Evolutionary conservation across 2,888 invertebrate genomes (phyloP).

Genomic region (Stenurella melanura): DNA sequence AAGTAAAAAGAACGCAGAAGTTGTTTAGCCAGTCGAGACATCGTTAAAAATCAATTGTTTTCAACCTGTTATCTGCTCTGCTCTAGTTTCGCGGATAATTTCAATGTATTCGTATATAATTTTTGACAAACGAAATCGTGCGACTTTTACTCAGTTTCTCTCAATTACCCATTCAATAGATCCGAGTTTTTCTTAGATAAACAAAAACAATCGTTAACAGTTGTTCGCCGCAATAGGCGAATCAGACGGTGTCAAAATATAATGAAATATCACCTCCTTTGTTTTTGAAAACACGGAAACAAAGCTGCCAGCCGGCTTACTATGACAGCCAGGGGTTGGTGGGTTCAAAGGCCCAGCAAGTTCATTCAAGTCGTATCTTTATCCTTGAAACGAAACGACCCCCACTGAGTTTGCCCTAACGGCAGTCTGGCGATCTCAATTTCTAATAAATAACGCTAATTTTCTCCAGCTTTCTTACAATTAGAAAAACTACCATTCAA

Average conservation of each 20-base stretch:
- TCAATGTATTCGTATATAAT: neutral
- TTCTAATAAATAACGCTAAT: slow-evolving; percentile 49
- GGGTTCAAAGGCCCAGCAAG: slow-evolving; percentile 58
- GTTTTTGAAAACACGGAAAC: slow-evolving; percentile 42
- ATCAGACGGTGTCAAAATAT: neutral
- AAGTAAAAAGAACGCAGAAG: neutral
- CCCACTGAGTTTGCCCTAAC: slow-evolving; percentile 56
- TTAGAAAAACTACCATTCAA: slow-evolving; percentile 26
- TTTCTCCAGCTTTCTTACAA: slow-evolving; percentile 28
- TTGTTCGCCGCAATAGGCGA: neutral
- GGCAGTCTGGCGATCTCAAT: slow-evolving; percentile 48
- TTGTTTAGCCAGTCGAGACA: neutral
- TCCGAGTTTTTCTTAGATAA: neutral
- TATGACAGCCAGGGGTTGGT: slow-evolving; percentile 36
- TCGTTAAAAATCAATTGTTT: slow-evolving; percentile 23
- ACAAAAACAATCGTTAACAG: neutral
- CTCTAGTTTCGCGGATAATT: slow-evolving; percentile 15
- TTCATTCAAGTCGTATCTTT: slow-evolving; percentile 62
- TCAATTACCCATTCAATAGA: neutral
- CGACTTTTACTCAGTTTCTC: neutral
- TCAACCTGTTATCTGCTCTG: slow-evolving; percentile 3
- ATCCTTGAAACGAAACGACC: slow-evolving; percentile 55
- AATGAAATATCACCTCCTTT: slow-evolving; percentile 18
- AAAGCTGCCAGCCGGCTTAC: slow-evolving; percentile 42
- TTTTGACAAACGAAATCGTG: slow-evolving; percentile 15